Conservation (phyloP, 64 coral and sea anemone genomes). For the Stichodactyla helianthus region DNA sequence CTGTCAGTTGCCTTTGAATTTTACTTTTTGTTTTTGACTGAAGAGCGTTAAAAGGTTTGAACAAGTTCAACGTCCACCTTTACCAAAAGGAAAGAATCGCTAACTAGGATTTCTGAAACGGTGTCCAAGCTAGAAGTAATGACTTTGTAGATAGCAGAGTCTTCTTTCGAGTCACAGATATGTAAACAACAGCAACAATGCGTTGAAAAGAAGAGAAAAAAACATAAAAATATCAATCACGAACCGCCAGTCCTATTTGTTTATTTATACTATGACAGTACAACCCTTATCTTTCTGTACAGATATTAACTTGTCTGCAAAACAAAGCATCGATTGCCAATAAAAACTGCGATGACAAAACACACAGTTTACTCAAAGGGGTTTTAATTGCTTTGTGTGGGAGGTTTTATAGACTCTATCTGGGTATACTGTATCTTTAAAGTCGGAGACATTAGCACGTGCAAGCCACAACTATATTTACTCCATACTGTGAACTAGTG, state of each 20-base stretch:
- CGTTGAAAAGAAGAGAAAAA: constrained; percentile 87
- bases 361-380: constrained; percentile 96
- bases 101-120: background rate
- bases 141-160: constrained; percentile 46
- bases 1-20: no score
- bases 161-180: constrained; percentile 72
- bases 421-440: constrained; percentile 88
- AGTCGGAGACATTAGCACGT: constrained; percentile 85
- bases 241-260: constrained; percentile 78
- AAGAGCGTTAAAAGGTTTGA: background rate
- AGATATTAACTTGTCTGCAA: constrained; percentile 76
- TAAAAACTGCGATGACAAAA: constrained; percentile 88
- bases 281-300: constrained; percentile 71
- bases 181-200: constrained; percentile 88
- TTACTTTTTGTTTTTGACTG: background rate
- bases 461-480: constrained; percentile 39
- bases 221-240: constrained; percentile 99
- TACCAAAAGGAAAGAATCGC: background rate
- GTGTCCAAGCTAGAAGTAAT: constrained; percentile 30
- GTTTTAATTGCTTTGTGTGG: constrained; percentile 99
- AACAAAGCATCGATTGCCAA: constrained; percentile 93
- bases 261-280: constrained; percentile 90
- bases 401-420: constrained; percentile 91
- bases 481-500: background rate
- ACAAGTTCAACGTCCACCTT: background rate